Evolutionary conservation across 2,888 invertebrate species (phyloP), one percentile per base, ranked within the genome.

Genomic region (Steinernema carpocapsae): DNA sequence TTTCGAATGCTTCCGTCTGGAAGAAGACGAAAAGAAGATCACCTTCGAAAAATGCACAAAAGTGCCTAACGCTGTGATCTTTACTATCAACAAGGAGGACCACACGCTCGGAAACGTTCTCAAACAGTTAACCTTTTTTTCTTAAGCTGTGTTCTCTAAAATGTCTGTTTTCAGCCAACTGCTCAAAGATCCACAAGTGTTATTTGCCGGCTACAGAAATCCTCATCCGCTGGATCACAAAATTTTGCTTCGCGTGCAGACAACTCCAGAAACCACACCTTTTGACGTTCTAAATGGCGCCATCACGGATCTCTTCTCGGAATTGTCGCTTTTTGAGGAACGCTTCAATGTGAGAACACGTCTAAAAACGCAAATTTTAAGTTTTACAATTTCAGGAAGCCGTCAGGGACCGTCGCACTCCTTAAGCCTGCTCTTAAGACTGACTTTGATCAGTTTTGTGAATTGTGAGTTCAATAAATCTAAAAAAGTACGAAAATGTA

Each of bases 101-200:
- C 99, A 99, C 88, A 97, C 99, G 0, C 90, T 99, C 32, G 99
- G 97, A 87, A 99, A 99, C 89, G 93, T 99, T 93, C 94, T 99
- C 74, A 92, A 96, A 89, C 94, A 95, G 97, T 97, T 90, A 90
- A 92, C 90, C 71, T 6, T 3, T 10, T 37, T 10, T 37, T 37
- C 37, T 37, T 10, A 37, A 10, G 10, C 37, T 37, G 4, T 6
- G 37, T 6, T n/a, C 3, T 52, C 3, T 32, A 64, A 48, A 14
- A 17, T 43, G 4, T 14, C 48, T 14, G 14, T 17, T 48, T 19
- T 4, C 48, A 17, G 48, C 17, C 19, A n/a, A n/a, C 52, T 43
- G 37, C 12, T n/a, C 48, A 6, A 37, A 76, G 97, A 99, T 88
- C 97, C 97, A 0, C 94, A 95, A 90, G 97, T 99, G 17, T 88